These are phyloP conservation scores for Tenualosa thibaudeaui DNA, from an alignment of 2,797 vertebrate genomes.

Conservation along the genomic window DNA sequence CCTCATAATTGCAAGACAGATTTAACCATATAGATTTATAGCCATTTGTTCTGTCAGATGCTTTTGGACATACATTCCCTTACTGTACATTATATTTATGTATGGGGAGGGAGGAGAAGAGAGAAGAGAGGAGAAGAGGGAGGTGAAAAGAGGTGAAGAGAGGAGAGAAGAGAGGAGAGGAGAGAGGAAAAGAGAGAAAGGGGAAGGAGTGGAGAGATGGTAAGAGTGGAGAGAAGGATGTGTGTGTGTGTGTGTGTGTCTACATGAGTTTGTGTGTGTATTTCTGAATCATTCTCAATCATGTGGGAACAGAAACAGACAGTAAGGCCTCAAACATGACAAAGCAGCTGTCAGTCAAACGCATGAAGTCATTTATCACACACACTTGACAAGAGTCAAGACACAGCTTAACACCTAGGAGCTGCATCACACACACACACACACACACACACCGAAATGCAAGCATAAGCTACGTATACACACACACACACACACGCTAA, in stretches of 20 bases:
- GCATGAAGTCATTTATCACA: slow-evolving; percentile 42
- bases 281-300: too few relatives aligned
- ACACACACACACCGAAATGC: not conserved
- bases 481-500: slow-evolving; percentile 28
- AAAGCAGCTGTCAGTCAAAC: slow-evolving; percentile 25
- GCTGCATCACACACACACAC: not conserved
- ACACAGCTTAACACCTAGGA: slow-evolving; percentile 38
- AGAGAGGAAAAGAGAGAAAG: not conserved
- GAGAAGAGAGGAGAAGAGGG: too few relatives aligned
- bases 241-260: too few relatives aligned
- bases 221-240: not conserved
- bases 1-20: too few relatives aligned
- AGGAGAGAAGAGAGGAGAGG: not conserved
- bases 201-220: not conserved
- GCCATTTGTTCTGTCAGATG: too few relatives aligned
- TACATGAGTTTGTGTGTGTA: too few relatives aligned
- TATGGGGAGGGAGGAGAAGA: too few relatives aligned
- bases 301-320: too few relatives aligned
- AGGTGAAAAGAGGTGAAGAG: too few relatives aligned
- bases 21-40: too few relatives aligned
- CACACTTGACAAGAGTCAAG: slow-evolving; percentile 33
- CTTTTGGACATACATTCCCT: too few relatives aligned
- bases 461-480: not conserved
- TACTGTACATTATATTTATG: too few relatives aligned
- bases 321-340: not conserved